phyloP scores from a whole-genome alignment of 2,113 vertebrate species.

The Crotalus tigris region DNA sequence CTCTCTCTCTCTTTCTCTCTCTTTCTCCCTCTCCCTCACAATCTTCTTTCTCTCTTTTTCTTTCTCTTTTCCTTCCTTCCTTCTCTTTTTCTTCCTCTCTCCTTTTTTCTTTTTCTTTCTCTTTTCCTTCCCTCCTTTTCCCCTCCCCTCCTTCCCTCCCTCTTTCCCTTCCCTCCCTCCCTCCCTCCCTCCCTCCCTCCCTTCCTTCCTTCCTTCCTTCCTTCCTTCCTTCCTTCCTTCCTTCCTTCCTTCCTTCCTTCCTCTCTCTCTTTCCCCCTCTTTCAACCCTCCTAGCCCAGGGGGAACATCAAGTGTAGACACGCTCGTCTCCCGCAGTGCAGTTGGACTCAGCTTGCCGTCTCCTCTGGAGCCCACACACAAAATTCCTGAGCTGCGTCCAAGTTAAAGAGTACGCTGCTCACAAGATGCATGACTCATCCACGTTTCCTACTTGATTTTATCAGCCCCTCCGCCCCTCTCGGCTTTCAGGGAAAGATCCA shows the following conservation, averaged over 20 bases:
- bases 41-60: no score
- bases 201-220: no score
- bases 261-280: not conserved
- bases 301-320: not conserved
- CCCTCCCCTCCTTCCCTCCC: no score
- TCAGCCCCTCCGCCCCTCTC: not conserved
- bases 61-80: no score
- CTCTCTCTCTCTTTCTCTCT: no score
- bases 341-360: not conserved
- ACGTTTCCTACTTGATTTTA: not conserved
- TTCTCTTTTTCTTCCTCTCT: no score
- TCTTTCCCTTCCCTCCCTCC: no score
- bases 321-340: not conserved
- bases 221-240: no score
- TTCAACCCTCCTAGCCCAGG: not conserved
- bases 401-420: conserved; percentile 11
- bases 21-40: no score
- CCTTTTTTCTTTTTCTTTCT: no score
- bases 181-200: fast-evolving
- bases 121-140: no score
- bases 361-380: not conserved
- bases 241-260: no score
- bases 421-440: conserved; percentile 15
- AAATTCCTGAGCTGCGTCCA: conserved; percentile 12
- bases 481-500: not conserved